Conservation (phyloP, 2,113 vertebrate genomes). For the Macroglossus sobrinus region DNA sequence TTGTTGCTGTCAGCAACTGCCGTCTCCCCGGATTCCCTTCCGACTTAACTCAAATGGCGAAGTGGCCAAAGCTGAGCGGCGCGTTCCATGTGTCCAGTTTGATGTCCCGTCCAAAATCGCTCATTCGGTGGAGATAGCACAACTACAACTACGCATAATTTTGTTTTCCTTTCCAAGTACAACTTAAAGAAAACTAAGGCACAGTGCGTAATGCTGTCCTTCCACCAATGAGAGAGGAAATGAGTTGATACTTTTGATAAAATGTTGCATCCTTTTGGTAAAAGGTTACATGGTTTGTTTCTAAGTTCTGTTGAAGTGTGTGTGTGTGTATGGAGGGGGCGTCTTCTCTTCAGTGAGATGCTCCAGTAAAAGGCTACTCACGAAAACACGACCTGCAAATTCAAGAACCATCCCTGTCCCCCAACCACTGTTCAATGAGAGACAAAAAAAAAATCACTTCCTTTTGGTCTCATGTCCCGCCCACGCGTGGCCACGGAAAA, state of each 20-base stretch:
- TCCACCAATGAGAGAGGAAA: too few relatives aligned
- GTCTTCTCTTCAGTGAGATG: background rate
- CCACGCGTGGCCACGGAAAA: background rate
- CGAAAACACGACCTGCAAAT: background rate
- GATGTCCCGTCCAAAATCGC: background rate
- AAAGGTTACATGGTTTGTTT: too few relatives aligned
- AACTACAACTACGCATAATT: rapidly evolving
- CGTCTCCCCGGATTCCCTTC: background rate
- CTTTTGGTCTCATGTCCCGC: too few relatives aligned
- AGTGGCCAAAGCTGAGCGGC: rapidly evolving
- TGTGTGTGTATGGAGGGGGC: too few relatives aligned
- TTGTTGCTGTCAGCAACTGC: background rate
- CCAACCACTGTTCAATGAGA: background rate
- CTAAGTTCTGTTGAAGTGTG: background rate
- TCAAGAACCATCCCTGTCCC: background rate
- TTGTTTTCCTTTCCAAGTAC: background rate
- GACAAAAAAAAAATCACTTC: background rate
- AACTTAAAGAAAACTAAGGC: background rate
- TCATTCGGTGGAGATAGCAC: background rate
- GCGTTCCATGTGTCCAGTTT: background rate
- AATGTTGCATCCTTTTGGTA: too few relatives aligned
- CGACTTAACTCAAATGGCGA: background rate
- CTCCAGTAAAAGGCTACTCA: background rate
- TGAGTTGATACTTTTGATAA: background rate
- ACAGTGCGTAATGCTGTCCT: rapidly evolving